Evolutionary conservation across 92 coral and sea anemone genomes (phyloP), one percentile per base, ranked within the genome.

Genomic region (Muricea muricata): DNA sequence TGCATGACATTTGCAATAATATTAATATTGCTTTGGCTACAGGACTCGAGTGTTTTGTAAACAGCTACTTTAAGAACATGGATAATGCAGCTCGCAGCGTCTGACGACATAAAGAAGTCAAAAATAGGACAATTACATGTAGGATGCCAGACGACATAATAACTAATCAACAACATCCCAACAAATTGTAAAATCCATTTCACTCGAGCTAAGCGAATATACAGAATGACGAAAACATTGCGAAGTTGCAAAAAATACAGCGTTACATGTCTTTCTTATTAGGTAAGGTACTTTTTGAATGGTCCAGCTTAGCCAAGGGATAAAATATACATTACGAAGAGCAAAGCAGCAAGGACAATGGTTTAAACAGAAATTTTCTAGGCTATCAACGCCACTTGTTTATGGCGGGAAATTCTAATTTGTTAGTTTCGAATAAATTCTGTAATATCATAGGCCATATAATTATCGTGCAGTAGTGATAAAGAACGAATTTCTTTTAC

Each of bases 51-150:
- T 63, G 70, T 15, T 63, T 63, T 29, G 70, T 63, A 63, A 63
- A 63, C 37, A 63, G 70, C 15, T 63, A 63, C 30, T 63, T 63
- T 63, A 32, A 63, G 70, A 63, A 63, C 37, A 18, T 63, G 70
- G n/a, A 17, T 60, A 6, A 10, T 14, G 10, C 15, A 11, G 15
- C 9, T 2, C 9, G 35, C 65, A 32, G 65, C 29, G 65, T 57
- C 18, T 30, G 18, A 28, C 34, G 37, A 6, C 0, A 57, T 57
- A 60, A 60, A 3, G 34, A 0, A 4, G 30, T 34, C 34, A 60
- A 60, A 60, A 60, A 60, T 60, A 60, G 68, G 1, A 60, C 61
- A 17, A 54, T 54, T 17, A 54, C n/a, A 23, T 14, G 7, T 25
- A 54, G 61, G n/a, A n/a, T n/a, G n/a, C n/a, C n/a, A n/a, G n/a